phyloP scores from a whole-genome alignment of 2,113 vertebrate species.

The Lates calcarifer region DNA sequence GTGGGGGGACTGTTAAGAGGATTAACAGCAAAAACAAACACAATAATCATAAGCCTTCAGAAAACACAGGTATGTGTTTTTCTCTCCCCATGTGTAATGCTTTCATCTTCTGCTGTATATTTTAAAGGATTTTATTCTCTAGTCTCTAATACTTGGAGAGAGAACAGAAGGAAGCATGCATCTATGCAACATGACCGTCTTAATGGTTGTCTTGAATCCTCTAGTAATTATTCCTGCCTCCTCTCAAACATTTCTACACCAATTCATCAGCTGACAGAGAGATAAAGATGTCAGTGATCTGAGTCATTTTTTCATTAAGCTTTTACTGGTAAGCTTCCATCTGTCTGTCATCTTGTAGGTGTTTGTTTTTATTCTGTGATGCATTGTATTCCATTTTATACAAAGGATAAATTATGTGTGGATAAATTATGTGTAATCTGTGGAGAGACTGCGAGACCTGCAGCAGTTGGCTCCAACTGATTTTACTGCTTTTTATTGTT shows the following conservation, averaged over 20 bases:
- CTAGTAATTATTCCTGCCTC: conserved; percentile 33
- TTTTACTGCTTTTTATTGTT: conserved; percentile 29
- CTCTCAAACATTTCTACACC: conserved; percentile 18
- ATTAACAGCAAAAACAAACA: conserved; percentile 47
- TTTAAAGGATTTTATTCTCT: conserved; percentile 26
- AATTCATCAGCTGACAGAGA: conserved; percentile 5
- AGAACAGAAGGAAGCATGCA: conserved; percentile 9
- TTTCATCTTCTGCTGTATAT: conserved; percentile 44
- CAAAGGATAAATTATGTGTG: too few relatives aligned
- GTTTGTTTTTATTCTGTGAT: conserved; percentile 13
- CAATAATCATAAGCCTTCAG: conserved; percentile 32
- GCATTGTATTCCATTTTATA: not conserved
- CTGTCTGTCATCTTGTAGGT: not conserved
- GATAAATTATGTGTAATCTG: not conserved
- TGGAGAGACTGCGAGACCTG: not conserved
- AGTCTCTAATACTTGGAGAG: not conserved
- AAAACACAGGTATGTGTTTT: not conserved
- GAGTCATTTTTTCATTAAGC: conserved; percentile 24
- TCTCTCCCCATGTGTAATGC: conserved; percentile 7
- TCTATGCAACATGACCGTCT: conserved; percentile 8
- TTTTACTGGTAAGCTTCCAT: conserved; percentile 16
- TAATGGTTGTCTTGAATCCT: conserved; percentile 15
- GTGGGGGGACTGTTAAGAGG: conserved; percentile 1
- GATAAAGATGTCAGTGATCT: not conserved
- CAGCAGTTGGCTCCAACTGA: conserved; percentile 17